phyloP scores from a whole-genome alignment of 2,113 vertebrate species.

The Silurus glanis region DNA sequence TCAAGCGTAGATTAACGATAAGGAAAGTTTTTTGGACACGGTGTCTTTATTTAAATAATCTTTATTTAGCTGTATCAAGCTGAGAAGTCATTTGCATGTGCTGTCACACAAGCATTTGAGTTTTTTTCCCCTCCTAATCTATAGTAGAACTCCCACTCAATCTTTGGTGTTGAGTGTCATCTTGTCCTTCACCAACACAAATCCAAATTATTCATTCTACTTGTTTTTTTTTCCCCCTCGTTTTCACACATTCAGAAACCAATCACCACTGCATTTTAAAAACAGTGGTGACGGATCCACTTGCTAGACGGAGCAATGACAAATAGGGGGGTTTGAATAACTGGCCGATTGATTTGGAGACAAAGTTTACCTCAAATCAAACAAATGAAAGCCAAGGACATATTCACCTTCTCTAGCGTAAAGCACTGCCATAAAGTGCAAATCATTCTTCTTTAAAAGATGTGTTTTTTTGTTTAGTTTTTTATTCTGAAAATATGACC shows the following conservation, averaged over 20 bases:
- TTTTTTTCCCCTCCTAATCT: background rate
- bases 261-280: slow-evolving; percentile 32
- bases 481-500: slow-evolving; percentile 17
- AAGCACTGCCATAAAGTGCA: background rate
- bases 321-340: slow-evolving; percentile 52
- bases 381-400: slow-evolving; percentile 55
- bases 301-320: slow-evolving; percentile 25
- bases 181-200: slow-evolving; percentile 8
- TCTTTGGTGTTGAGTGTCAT: slow-evolving; percentile 6
- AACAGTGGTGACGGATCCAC: slow-evolving; percentile 31
- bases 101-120: background rate
- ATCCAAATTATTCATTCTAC: background rate
- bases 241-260: slow-evolving; percentile 26
- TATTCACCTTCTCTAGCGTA: slow-evolving; percentile 40
- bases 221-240: background rate
- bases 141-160: slow-evolving; percentile 1
- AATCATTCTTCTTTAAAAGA: slow-evolving; percentile 45
- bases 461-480: slow-evolving; percentile 16
- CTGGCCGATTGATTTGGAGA: slow-evolving; percentile 50
- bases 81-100: slow-evolving; percentile 34
- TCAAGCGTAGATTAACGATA: background rate
- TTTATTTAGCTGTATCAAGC: slow-evolving; percentile 16
- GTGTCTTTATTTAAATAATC: background rate
- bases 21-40: background rate
- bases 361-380: slow-evolving; percentile 52